A percentile compares a stretch with the other conserved stretches of the same genome.
Conservation (phyloP, 2,797 vertebrate genomes). For the Gymnothorax reevesii region DNA sequence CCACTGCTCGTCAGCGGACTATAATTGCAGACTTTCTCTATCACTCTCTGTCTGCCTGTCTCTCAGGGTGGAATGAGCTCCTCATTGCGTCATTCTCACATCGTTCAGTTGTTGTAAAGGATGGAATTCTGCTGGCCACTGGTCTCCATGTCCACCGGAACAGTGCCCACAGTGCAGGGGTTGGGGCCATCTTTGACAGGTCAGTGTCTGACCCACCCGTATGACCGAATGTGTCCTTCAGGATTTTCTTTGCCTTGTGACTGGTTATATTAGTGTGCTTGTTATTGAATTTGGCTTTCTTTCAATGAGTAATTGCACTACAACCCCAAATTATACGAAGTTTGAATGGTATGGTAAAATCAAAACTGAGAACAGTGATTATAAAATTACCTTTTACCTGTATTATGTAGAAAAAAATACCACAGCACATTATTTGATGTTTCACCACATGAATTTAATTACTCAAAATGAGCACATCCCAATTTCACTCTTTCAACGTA, state of each 20-base stretch:
- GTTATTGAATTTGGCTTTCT: not conserved
- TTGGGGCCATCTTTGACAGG: slow-evolving; percentile 88
- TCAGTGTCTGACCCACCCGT: slow-evolving; percentile 42
- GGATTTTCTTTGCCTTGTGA: not conserved
- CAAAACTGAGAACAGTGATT: no score
- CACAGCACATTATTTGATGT: no score
- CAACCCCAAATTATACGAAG: no score
- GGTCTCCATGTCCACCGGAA: slow-evolving; percentile 84
- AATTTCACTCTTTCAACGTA: no score
- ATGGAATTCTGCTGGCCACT: slow-evolving; percentile 82
- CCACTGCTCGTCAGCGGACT: not conserved
- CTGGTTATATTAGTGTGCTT: not conserved
- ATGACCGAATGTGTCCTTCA: not conserved
- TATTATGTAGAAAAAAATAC: no score
- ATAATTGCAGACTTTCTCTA: not conserved
- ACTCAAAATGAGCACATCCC: no score
- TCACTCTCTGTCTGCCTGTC: not conserved
- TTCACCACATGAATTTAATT: no score
- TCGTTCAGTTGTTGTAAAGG: slow-evolving; percentile 70
- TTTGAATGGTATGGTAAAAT: no score
- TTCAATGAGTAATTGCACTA: no score
- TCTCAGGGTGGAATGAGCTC: slow-evolving; percentile 58
- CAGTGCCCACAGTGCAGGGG: slow-evolving; percentile 84
- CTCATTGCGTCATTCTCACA: slow-evolving; percentile 60
- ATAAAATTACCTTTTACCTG: no score